phyloP scores from a whole-genome alignment of 1,140 invertebrate species.

The Dolichoris vasculosae region DNA sequence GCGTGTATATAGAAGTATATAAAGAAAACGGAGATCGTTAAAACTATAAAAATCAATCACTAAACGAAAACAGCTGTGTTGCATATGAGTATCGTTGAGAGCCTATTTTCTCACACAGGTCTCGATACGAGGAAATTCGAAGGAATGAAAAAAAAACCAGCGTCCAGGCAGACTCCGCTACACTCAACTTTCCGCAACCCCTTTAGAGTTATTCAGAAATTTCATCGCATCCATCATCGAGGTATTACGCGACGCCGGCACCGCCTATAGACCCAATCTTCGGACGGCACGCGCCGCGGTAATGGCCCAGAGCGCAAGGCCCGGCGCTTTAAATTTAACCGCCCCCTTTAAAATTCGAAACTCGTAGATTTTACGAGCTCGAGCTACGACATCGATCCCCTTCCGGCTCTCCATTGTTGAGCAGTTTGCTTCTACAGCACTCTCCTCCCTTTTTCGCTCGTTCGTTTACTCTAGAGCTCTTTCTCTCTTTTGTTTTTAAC shows the following conservation, averaged over 20 bases:
- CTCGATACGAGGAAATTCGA: neutral
- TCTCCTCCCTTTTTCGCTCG: slow-evolving; percentile 37
- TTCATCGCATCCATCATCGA: slow-evolving; percentile 37
- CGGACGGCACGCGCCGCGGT: slow-evolving; percentile 18
- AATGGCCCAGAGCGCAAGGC: neutral
- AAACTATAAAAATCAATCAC: slow-evolving; percentile 28
- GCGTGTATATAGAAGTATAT: too few relatives aligned
- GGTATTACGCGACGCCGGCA: neutral
- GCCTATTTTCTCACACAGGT: slow-evolving; percentile 27
- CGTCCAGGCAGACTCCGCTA: neutral
- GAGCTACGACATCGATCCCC: slow-evolving; percentile 2
- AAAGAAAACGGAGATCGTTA: too few relatives aligned
- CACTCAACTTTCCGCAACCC: neutral
- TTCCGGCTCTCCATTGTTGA: slow-evolving; percentile 1
- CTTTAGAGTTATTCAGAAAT: slow-evolving; percentile 4
- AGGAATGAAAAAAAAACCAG: neutral
- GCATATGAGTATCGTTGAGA: neutral
- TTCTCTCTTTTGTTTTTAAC: neutral
- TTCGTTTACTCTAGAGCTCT: neutral
- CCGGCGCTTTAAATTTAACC: neutral
- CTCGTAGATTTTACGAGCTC: slow-evolving; percentile 20
- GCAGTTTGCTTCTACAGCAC: neutral
- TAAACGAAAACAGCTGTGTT: neutral
- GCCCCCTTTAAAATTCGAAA: neutral
- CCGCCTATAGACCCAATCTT: slow-evolving; percentile 10